phyloP scores from a whole-genome alignment of 2,113 vertebrate species.

The Amblyopsis rosae region DNA sequence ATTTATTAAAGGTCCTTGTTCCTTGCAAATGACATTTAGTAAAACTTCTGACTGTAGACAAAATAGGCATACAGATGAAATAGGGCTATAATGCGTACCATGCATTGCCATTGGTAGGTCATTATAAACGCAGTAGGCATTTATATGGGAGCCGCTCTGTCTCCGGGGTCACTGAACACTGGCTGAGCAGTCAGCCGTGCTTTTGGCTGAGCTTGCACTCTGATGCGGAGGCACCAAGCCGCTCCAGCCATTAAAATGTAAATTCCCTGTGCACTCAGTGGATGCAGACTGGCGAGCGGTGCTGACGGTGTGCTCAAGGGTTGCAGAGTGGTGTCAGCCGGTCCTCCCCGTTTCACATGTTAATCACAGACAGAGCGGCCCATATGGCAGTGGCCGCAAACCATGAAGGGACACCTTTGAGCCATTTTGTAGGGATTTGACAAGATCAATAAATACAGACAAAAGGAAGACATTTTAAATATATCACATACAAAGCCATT shows the following conservation, averaged over 20 bases:
- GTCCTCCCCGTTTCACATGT: constrained; percentile 36
- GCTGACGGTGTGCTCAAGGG: constrained; percentile 20
- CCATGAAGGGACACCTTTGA: neutral
- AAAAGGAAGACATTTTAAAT: neutral
- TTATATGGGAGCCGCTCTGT: constrained; percentile 30
- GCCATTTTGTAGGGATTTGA: neutral
- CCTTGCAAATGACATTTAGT: no score
- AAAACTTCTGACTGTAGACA: neutral
- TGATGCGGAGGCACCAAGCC: constrained; percentile 38
- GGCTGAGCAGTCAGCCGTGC: constrained; percentile 40
- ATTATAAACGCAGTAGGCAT: neutral
- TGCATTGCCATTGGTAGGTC: neutral
- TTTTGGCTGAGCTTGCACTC: constrained; percentile 66
- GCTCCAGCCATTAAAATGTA: constrained; percentile 62
- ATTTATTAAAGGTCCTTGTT: no score
- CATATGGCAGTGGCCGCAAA: constrained; percentile 9
- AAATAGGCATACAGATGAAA: neutral
- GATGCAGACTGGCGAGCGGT: constrained; percentile 21
- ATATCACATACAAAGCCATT: neutral
- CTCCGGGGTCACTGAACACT: constrained; percentile 13
- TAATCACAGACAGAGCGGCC: constrained; percentile 26
- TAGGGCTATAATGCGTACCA: neutral
- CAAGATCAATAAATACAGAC: neutral
- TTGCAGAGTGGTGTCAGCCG: constrained; percentile 26
- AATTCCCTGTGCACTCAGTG: constrained; percentile 39